Evolutionary conservation across 2,113 vertebrate genomes (phyloP).

Genomic region (Grammomys dolichurus): DNA sequence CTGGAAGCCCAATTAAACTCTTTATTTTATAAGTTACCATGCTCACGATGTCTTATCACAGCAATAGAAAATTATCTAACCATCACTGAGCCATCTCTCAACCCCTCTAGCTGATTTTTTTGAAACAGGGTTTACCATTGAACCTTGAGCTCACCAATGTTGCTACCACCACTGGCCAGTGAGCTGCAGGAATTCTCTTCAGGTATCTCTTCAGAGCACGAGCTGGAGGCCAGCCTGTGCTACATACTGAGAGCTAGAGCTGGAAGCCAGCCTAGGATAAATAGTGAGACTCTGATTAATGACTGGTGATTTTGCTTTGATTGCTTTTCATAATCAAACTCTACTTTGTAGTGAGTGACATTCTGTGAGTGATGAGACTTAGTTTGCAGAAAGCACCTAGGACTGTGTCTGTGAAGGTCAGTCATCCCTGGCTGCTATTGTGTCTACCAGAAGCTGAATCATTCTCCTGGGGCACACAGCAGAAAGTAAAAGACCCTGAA

Average conservation of each 20-base stretch:
- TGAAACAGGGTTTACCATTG: neutral
- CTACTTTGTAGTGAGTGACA: neutral
- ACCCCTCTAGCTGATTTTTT: neutral
- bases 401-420: neutral
- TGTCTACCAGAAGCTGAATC: neutral
- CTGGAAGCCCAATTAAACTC: neutral
- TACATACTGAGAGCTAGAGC: neutral
- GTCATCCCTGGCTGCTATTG: neutral
- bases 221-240: neutral
- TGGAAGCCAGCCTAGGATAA: neutral
- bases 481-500: neutral
- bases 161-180: neutral
- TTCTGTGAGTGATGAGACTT: neutral
- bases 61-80: neutral
- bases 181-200: neutral
- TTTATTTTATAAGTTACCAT: neutral
- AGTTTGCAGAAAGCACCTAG: neutral
- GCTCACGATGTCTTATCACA: neutral
- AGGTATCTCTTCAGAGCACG: neutral
- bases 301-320: neutral
- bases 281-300: neutral
- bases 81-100: neutral
- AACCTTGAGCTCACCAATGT: neutral
- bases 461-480: neutral
- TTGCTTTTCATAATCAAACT: neutral